These are phyloP conservation scores for Papilio polytes DNA, from an alignment of 1,140 invertebrate genomes.

Conservation along the genomic window DNA sequence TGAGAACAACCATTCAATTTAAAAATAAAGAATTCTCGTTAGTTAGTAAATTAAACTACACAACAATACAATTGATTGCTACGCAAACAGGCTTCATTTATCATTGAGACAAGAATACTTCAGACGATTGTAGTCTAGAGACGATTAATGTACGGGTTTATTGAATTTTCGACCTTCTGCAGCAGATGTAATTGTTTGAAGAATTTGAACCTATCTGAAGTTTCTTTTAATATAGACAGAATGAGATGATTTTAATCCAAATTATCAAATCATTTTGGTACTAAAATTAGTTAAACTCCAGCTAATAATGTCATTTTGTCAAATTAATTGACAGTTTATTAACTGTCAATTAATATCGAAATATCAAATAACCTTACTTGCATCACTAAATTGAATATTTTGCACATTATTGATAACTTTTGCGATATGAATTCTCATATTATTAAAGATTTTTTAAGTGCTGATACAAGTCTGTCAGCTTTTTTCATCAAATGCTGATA, in stretches of 20 bases:
- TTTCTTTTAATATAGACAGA: neutral
- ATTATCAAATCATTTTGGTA: too few species aligned
- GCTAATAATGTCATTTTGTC: too few species aligned
- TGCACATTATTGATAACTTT: neutral
- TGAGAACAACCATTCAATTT: neutral
- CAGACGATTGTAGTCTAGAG: neutral
- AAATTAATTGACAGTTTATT: too few species aligned
- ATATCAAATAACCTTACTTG: neutral
- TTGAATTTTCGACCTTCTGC: neutral
- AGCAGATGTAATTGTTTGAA: neutral
- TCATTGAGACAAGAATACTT: slow-evolving; percentile 27
- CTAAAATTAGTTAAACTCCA: too few species aligned
- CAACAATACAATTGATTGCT: slow-evolving; percentile 22
- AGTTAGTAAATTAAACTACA: slow-evolving; percentile 16
- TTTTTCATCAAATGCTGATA: slow-evolving; percentile 11
- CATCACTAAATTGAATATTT: neutral
- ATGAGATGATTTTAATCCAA: too few species aligned
- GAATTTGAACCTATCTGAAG: neutral
- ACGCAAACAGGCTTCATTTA: slow-evolving; percentile 26
- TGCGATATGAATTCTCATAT: neutral
- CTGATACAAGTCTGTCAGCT: slow-evolving; percentile 8
- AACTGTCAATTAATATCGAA: too few species aligned
- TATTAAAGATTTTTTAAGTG: slow-evolving; percentile 15
- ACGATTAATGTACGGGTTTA: neutral
- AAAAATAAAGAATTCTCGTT: neutral